phyloP scores from a whole-genome alignment of 2,113 vertebrate species.

The Onychorhynchus coronatus region DNA sequence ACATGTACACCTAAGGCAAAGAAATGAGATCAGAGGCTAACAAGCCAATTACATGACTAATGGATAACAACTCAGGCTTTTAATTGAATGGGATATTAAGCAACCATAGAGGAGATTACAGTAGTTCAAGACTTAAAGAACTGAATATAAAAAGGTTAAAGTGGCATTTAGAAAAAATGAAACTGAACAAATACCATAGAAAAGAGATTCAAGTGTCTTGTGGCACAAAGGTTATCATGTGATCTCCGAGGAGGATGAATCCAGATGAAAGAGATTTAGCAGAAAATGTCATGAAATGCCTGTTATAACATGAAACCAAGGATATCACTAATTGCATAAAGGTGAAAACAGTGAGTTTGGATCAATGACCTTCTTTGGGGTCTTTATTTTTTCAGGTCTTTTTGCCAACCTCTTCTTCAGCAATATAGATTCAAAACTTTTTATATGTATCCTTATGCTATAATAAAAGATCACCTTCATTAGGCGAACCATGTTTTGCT shows the following conservation, averaged over 20 bases:
- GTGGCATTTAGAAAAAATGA: constrained; percentile 38
- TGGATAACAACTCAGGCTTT: constrained; percentile 12
- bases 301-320: not conserved
- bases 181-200: constrained; percentile 21
- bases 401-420: not conserved
- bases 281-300: constrained; percentile 37
- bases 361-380: not conserved
- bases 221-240: not conserved
- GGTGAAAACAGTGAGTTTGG: not conserved
- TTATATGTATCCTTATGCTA: not conserved
- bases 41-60: constrained; percentile 48
- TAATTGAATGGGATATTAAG: constrained; percentile 43
- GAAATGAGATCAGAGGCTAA: constrained; percentile 51
- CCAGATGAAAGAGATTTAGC: constrained; percentile 30
- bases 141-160: constrained; percentile 34
- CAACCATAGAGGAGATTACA: constrained; percentile 12
- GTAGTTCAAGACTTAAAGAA: constrained; percentile 16
- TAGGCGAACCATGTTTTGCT: not conserved
- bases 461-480: not conserved
- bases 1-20: constrained; percentile 42
- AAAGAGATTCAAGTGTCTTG: constrained; percentile 16
- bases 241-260: constrained; percentile 9
- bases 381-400: not conserved
- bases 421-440: not conserved
- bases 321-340: not conserved